phyloP scores from a whole-genome alignment of 2,797 vertebrate species.

The Pangasius sanitwongsei region DNA sequence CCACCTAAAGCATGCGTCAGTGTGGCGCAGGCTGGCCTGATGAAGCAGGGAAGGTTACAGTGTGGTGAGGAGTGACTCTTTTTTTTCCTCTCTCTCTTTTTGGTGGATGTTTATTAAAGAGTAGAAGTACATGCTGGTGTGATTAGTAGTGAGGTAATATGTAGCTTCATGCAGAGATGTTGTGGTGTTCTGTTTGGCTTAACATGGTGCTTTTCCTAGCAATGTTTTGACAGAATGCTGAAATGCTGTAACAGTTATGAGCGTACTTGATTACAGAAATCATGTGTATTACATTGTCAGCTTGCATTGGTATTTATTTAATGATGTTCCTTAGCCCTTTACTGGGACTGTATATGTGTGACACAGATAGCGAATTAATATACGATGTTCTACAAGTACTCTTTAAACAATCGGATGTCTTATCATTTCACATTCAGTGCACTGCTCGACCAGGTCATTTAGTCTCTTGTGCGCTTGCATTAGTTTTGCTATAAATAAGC shows the following conservation, averaged over 20 bases:
- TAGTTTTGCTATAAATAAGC: conserved; percentile 63
- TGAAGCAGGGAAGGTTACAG: conserved; percentile 7
- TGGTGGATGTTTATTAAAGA: background rate
- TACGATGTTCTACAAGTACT: background rate
- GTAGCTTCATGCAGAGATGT: background rate
- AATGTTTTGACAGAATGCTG: background rate
- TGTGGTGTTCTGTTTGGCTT: background rate
- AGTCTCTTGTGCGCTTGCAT: conserved; percentile 59
- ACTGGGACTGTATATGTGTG: background rate
- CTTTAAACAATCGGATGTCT: conserved; percentile 31
- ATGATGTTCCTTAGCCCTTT: no score
- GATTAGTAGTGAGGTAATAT: background rate
- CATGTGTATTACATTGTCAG: background rate
- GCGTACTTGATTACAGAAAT: background rate
- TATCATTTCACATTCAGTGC: conserved; percentile 48
- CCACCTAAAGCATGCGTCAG: conserved; percentile 18
- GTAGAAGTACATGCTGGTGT: background rate
- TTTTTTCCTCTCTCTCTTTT: background rate
- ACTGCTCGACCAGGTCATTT: conserved; percentile 70
- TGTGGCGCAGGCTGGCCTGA: conserved; percentile 33
- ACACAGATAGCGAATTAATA: background rate
- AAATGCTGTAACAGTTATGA: background rate
- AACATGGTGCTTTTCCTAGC: background rate
- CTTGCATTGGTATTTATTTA: background rate
- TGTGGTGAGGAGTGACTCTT: conserved; percentile 46